phyloP scores from a whole-genome alignment of 35 echinoderm and acorn worm species.

The Diadema setosum region DNA sequence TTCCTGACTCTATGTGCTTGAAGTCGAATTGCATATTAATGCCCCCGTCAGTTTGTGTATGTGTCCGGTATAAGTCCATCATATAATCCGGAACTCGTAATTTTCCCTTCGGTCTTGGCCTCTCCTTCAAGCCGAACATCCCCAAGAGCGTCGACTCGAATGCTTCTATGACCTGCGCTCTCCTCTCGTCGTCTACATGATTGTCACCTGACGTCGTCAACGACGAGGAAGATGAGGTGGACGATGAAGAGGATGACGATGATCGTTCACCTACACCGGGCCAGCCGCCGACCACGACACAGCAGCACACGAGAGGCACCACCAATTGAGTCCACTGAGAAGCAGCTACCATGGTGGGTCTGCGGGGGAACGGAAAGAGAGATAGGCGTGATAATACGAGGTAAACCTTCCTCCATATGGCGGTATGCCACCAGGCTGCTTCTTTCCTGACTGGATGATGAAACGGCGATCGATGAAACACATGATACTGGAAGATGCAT shows the following conservation, averaged over 20 bases:
- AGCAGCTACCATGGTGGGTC: slow-evolving; percentile 55
- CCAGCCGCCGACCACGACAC: slow-evolving; percentile 29
- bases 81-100: slow-evolving; percentile 86
- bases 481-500: too few species aligned
- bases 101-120: slow-evolving; percentile 61
- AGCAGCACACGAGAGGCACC: slow-evolving; percentile 42
- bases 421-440: too few species aligned
- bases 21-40: slow-evolving; percentile 69
- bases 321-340: slow-evolving; percentile 10
- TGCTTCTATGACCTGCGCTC: slow-evolving; percentile 69
- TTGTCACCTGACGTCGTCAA: background rate
- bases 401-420: background rate
- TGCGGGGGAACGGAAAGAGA: background rate
- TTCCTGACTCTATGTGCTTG: slow-evolving; percentile 47
- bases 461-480: too few species aligned
- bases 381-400: background rate
- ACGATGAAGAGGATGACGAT: background rate
- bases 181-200: background rate
- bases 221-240: background rate
- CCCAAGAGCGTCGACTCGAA: slow-evolving; percentile 85
- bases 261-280: background rate
- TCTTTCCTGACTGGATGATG: too few species aligned
- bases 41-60: slow-evolving; percentile 31
- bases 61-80: slow-evolving; percentile 90
- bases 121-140: slow-evolving; percentile 93